phyloP scores from a whole-genome alignment of 2,888 invertebrate genomes.

The Byasa hedistus region DNA sequence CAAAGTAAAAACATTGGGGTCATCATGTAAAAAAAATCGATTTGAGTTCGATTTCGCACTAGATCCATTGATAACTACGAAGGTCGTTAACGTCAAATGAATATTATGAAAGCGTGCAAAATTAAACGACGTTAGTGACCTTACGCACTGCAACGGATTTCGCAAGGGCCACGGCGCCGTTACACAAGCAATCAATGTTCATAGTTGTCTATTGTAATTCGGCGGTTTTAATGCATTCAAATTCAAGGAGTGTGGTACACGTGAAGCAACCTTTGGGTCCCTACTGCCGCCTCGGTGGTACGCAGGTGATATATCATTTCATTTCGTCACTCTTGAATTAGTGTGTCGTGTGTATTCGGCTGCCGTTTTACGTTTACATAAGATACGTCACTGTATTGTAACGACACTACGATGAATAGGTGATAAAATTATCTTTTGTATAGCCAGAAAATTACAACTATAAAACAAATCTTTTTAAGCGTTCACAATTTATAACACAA shows the following conservation, averaged over 20 bases:
- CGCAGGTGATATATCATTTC: conserved; percentile 26
- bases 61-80: conserved; percentile 30
- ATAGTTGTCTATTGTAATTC: conserved; percentile 47
- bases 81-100: conserved; percentile 49
- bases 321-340: conserved; percentile 29
- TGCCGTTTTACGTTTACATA: conserved; percentile 23
- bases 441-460: neutral
- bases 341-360: conserved; percentile 20
- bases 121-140: conserved; percentile 71
- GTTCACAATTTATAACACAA: too few relatives aligned
- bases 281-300: conserved; percentile 14
- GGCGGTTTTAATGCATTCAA: conserved; percentile 42
- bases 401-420: conserved; percentile 10
- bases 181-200: conserved; percentile 52
- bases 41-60: conserved; percentile 12
- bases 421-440: neutral
- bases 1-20: neutral
- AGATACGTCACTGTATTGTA: conserved; percentile 22
- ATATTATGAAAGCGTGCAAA: conserved; percentile 71
- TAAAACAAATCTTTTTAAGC: too few relatives aligned
- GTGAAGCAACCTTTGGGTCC: conserved; percentile 29
- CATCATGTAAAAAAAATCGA: neutral
- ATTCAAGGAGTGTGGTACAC: conserved; percentile 37
- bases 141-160: conserved; percentile 63
- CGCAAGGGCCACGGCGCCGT: conserved; percentile 50